Evolutionary conservation across 2,888 invertebrate genomes (phyloP).

Genomic region (Perithous albicinctus): DNA sequence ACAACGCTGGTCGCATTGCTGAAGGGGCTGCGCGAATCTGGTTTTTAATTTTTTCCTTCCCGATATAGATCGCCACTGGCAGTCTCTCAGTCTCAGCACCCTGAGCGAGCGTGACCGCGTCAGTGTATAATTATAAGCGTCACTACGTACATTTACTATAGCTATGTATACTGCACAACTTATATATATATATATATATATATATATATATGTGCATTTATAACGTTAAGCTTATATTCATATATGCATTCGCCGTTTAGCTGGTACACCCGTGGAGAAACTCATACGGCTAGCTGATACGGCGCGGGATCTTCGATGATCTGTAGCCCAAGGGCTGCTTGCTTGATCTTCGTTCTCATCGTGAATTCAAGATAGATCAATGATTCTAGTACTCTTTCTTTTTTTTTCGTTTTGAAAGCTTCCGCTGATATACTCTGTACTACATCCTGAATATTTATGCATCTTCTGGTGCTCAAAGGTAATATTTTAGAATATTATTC

Average conservation of each 20-base stretch:
- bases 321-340: constrained; percentile 25
- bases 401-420: background rate
- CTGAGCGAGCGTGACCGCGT: constrained; percentile 54
- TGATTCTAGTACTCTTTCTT: background rate
- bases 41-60: constrained; percentile 80
- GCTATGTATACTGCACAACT: constrained; percentile 1
- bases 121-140: constrained; percentile 72
- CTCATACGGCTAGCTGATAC: constrained; percentile 21
- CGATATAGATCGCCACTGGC: constrained; percentile 77
- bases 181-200: constrained; percentile 29
- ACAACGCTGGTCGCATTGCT: constrained; percentile 57
- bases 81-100: constrained; percentile 63
- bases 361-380: constrained; percentile 42
- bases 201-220: constrained; percentile 27
- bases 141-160: constrained; percentile 19
- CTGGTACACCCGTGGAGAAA: constrained; percentile 35
- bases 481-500: too few species aligned
- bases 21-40: constrained; percentile 74
- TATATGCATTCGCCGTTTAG: constrained; percentile 44
- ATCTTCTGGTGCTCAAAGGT: background rate
- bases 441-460: constrained; percentile 7
- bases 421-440: background rate
- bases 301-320: constrained; percentile 40
- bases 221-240: constrained; percentile 41
- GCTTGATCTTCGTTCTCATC: constrained; percentile 38